Conservation (phyloP, 2,888 invertebrate species). For the Epistrophella euchroma region DNA sequence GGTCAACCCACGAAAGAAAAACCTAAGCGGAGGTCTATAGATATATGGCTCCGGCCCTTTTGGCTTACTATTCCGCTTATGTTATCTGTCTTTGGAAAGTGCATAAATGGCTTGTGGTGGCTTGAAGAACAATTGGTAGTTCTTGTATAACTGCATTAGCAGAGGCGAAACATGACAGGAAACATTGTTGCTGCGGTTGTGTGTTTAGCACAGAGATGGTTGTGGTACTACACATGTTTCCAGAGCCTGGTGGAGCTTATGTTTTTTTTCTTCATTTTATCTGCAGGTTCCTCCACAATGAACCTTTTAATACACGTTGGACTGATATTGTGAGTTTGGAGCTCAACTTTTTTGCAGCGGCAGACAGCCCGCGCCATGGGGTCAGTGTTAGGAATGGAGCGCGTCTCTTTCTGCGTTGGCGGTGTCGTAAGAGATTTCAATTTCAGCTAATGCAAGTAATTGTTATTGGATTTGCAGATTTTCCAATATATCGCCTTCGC, state of each 20-base stretch:
- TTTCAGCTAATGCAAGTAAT: constrained; percentile 70
- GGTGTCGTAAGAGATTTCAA: constrained; percentile 74
- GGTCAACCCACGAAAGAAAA: too few relatives aligned
- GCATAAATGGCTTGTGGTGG: constrained; percentile 34
- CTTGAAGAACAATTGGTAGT: constrained; percentile 58
- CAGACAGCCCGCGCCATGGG: constrained; percentile 34
- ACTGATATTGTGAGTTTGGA: constrained; percentile 29
- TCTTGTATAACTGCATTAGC: constrained; percentile 63
- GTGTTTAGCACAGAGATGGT: constrained; percentile 49
- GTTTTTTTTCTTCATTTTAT: background rate
- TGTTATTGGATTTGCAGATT: constrained; percentile 55
- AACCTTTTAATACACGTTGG: background rate
- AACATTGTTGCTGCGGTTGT: constrained; percentile 69
- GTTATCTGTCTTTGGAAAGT: constrained; percentile 7
- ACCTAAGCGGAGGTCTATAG: too few relatives aligned
- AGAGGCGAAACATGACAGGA: constrained; percentile 70
- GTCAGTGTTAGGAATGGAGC: constrained; percentile 61
- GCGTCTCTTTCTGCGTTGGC: constrained; percentile 67
- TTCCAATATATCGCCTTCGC: constrained; percentile 50
- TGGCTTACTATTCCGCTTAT: background rate
- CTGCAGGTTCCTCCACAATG: constrained; percentile 5
- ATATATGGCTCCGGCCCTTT: background rate
- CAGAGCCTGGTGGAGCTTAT: constrained; percentile 12
- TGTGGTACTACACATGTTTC: constrained; percentile 66
- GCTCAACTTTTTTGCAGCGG: constrained; percentile 28